Percentiles rank a stretch among this genome's conserved stretches.
phyloP scores from a whole-genome alignment of 2,888 invertebrate genomes.

The Operophtera brumata region DNA sequence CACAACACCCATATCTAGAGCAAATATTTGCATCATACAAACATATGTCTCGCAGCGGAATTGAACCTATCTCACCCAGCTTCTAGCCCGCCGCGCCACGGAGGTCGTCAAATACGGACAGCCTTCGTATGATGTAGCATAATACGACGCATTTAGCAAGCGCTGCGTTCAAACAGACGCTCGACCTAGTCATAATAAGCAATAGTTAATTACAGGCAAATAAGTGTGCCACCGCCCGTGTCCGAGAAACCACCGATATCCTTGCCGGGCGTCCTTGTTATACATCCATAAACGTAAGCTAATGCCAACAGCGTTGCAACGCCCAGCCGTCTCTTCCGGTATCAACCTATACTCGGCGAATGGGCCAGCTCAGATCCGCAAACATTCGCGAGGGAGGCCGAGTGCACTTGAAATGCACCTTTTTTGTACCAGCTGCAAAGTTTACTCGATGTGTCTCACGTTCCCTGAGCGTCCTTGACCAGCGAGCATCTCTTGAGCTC shows the following conservation, averaged over 20 bases:
- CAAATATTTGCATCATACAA: no score
- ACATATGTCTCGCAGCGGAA: no score
- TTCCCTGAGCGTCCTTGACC: constrained; percentile 63
- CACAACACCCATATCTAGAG: no score
- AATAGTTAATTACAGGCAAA: constrained; percentile 22
- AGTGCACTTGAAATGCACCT: constrained; percentile 41
- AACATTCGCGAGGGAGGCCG: constrained; percentile 42
- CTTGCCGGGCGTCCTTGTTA: constrained; percentile 55
- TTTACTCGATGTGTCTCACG: constrained; percentile 46
- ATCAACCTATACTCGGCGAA: constrained; percentile 51
- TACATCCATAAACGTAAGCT: constrained; percentile 42
- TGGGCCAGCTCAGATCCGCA: constrained; percentile 39
- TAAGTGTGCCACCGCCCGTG: constrained; percentile 11
- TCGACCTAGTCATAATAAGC: constrained; percentile 23
- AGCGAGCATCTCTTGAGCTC: constrained; percentile 51
- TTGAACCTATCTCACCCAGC: no score
- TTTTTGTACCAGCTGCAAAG: constrained; percentile 51
- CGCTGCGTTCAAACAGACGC: constrained; percentile 22
- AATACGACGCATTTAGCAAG: constrained; percentile 21
- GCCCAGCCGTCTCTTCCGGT: constrained; percentile 66
- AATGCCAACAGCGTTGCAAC: constrained; percentile 43
- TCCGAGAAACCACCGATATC: constrained; percentile 35
- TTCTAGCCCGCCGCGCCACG: no score
- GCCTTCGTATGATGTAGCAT: constrained; percentile 25
- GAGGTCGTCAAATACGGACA: no score